Base-by-base conservation (phyloP, 2,888 invertebrate species). In the Acronicta leporina region DNA sequence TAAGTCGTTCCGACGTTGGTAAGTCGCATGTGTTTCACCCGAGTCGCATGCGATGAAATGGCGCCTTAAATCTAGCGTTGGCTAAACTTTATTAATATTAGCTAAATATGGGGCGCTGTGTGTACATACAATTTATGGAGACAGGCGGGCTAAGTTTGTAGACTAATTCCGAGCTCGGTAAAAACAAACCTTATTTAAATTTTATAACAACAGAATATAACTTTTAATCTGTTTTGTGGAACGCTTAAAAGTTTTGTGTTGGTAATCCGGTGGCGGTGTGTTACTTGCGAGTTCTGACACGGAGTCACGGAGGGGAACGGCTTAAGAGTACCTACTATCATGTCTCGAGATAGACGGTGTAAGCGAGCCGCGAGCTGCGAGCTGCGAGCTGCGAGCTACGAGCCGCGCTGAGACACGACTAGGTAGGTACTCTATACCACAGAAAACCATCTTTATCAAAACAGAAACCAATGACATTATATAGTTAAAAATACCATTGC, bases 21-120 rank as follows among this genome's bases (percentile, higher is more conserved):
- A 35, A 25, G 52, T 48, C 41, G 51, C 60, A 53, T 33, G 66
- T 52, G 38, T 45, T 43, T 25, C 46, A 38, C 13, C 53, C 14
- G 27, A 50, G 40, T 54, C 50, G 72, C 72, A 53, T 71, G 72
- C 46, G 14, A 14, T 44, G 27, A 44, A 58, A 58, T 33, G 66
- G 8, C 30, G 70, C 70, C 41, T 52, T 43, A 48, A 25, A 56
- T 56, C 44, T 40, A 70, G 65, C 46, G 13, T 54, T 71, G 25
- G 47, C 50, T 27, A 48, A 65, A 70, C 41, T 54, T 54, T 71
- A 68, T 53, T 58, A 53, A 65, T 65, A 68, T 54, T 54, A 51
- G 38, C 25, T 51, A 66, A 66, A 59, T 68, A 72, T 59, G 49
- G 40, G 49, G 41, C 44, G 47, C 49, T 14, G 8, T 16, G 42